phyloP scores from a whole-genome alignment of 2,888 invertebrate species.

The Glyphotaelius pellucidus region DNA sequence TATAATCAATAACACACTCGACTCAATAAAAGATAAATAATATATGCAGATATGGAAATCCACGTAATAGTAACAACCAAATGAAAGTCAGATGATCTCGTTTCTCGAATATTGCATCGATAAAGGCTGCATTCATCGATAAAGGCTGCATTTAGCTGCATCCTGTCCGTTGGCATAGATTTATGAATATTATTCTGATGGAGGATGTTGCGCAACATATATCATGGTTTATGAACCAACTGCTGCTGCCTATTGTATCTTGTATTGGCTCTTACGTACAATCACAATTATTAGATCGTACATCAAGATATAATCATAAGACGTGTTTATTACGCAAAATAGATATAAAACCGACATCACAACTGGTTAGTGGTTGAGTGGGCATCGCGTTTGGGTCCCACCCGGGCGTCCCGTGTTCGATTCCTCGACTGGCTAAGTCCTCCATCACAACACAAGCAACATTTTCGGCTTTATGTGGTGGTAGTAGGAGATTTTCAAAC shows the following conservation, averaged over 20 bases:
- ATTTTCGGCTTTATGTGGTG: too few relatives aligned
- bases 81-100: not conserved
- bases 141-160: not conserved
- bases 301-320: not conserved
- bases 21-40: not conserved
- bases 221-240: not conserved
- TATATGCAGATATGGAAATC: not conserved
- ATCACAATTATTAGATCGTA: not conserved
- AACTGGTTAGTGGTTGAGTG: too few relatives aligned
- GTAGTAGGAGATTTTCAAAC: too few relatives aligned
- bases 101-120: not conserved
- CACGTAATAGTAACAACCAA: not conserved
- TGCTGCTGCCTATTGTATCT: not conserved
- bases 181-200: not conserved
- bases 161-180: not conserved
- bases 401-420: too few relatives aligned
- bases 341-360: not conserved
- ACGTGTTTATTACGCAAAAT: not conserved
- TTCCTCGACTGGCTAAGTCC: too few relatives aligned
- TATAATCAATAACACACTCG: too few relatives aligned
- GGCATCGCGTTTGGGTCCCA: too few relatives aligned
- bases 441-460: too few relatives aligned
- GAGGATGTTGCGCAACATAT: not conserved
- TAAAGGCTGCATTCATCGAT: not conserved
- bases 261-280: not conserved